phyloP scores from a whole-genome alignment of 1,140 invertebrate species.

The Acyrthosiphon pisum region DNA sequence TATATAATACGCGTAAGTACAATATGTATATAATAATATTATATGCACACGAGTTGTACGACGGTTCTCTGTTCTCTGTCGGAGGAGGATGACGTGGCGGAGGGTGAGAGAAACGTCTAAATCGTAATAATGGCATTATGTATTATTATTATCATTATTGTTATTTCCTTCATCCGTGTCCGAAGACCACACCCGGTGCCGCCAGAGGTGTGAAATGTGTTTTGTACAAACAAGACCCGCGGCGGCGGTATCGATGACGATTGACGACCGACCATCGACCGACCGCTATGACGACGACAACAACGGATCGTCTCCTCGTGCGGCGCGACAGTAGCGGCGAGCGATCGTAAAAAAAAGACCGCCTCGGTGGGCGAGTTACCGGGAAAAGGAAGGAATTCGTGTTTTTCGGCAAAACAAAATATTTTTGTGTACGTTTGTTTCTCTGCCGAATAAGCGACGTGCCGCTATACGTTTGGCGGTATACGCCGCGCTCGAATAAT shows the following conservation, averaged over 20 bases:
- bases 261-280: neutral
- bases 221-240: conserved; percentile 34
- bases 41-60: neutral
- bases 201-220: conserved; percentile 50
- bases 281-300: neutral
- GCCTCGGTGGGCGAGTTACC: neutral
- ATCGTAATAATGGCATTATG: conserved; percentile 31
- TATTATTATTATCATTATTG: neutral
- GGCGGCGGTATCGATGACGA: neutral
- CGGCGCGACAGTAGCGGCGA: no score
- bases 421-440: no score
- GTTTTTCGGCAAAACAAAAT: neutral
- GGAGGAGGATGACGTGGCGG: no score
- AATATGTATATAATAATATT: neutral
- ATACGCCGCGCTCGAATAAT: no score
- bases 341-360: neutral
- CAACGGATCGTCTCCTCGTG: neutral
- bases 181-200: conserved; percentile 49
- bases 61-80: neutral
- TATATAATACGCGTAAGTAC: neutral
- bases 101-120: neutral
- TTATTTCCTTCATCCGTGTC: conserved; percentile 19
- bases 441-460: neutral
- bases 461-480: neutral
- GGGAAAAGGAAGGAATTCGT: neutral